phyloP scores from a whole-genome alignment of 1,140 invertebrate species.

The Musca domestica region DNA sequence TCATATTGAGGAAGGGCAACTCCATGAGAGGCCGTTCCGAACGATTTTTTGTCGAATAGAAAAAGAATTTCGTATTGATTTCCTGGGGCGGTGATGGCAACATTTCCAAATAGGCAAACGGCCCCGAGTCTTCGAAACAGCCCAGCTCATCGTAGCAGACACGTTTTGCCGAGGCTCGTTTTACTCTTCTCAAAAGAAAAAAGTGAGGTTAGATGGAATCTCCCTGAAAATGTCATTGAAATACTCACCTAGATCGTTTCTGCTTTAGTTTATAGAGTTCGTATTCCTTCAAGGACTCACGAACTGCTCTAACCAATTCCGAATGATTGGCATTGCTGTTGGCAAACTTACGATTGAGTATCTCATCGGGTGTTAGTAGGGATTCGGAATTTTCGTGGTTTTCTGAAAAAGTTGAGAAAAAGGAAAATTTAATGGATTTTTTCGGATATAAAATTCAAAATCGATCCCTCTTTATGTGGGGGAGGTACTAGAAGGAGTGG shows the following conservation, averaged over 20 bases:
- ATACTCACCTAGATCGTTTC: slow-evolving; percentile 29
- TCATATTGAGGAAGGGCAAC: slow-evolving; percentile 67
- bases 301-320: slow-evolving; percentile 39
- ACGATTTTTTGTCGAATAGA: slow-evolving; percentile 64
- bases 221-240: neutral
- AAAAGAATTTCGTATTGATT: slow-evolving; percentile 76
- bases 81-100: slow-evolving; percentile 84
- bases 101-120: slow-evolving; percentile 88
- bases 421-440: neutral
- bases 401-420: neutral
- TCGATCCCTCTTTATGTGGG: no score
- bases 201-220: neutral
- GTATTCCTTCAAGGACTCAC: slow-evolving; percentile 35
- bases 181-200: slow-evolving; percentile 49
- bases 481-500: no score
- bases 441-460: no score
- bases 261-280: slow-evolving; percentile 31
- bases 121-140: slow-evolving; percentile 88
- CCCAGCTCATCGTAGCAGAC: slow-evolving; percentile 91
- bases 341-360: slow-evolving; percentile 9
- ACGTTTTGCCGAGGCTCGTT: slow-evolving; percentile 64
- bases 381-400: neutral
- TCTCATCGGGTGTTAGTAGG: neutral
- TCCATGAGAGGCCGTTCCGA: slow-evolving; percentile 65
- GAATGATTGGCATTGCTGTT: slow-evolving; percentile 33